Evolutionary conservation across 2,888 invertebrate species (phyloP).

Genomic region (Cyclophora albipunctata): DNA sequence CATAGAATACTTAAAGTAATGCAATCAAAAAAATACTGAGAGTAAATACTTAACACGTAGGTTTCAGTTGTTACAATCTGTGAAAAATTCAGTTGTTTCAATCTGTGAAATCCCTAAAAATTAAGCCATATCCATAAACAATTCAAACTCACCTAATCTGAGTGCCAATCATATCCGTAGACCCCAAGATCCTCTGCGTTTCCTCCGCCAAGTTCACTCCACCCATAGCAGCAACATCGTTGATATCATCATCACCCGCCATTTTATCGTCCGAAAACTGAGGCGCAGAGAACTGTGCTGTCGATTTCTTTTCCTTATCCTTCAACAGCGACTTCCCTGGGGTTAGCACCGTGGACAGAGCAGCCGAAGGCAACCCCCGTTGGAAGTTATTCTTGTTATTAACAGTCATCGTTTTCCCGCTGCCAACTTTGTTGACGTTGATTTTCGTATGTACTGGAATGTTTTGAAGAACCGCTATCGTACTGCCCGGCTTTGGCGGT

Average conservation of each 20-base stretch:
- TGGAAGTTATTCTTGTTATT: slow-evolving; percentile 50
- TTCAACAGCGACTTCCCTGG: slow-evolving; percentile 79
- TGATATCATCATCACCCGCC: slow-evolving; percentile 95
- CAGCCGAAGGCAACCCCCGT: slow-evolving; percentile 40
- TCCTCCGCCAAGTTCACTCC: slow-evolving; percentile 98
- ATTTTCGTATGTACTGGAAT: slow-evolving; percentile 61
- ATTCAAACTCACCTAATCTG: slow-evolving; percentile 77
- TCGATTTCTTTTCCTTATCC: slow-evolving; percentile 84
- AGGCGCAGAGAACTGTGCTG: slow-evolving; percentile 41
- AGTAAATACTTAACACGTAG: too few relatives aligned
- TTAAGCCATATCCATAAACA: too few relatives aligned
- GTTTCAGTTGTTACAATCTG: too few relatives aligned
- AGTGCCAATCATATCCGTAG: slow-evolving; percentile 91
- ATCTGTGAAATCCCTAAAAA: too few relatives aligned
- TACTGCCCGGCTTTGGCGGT: slow-evolving; percentile 36
- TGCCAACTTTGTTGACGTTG: slow-evolving; percentile 49
- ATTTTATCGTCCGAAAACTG: slow-evolving; percentile 67
- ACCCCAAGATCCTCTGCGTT: slow-evolving; percentile 93
- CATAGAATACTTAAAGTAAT: too few relatives aligned
- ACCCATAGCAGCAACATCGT: slow-evolving; percentile 99
- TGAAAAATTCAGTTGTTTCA: too few relatives aligned
- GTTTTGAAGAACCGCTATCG: slow-evolving; percentile 62
- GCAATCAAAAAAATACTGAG: too few relatives aligned
- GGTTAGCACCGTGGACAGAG: slow-evolving; percentile 52
- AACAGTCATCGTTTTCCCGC: slow-evolving; percentile 67